These are phyloP conservation scores for Hemithea aestivaria DNA, from an alignment of 2,888 invertebrate species.

Conservation along the genomic window DNA sequence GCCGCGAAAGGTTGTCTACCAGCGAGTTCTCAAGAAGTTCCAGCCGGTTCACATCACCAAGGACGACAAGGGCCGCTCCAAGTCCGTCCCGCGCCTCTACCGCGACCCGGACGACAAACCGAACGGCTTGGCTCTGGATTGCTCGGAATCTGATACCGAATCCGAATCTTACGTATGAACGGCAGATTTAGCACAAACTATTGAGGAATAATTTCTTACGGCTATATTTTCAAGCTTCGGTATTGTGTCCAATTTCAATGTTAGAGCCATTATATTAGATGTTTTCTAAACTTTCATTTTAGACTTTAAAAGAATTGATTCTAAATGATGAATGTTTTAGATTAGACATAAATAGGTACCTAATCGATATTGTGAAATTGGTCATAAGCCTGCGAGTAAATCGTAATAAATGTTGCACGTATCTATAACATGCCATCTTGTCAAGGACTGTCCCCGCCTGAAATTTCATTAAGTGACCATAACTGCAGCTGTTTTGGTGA, in stretches of 20 bases:
- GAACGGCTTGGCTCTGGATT: slow-evolving; percentile 63
- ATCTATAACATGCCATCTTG: slow-evolving; percentile 23
- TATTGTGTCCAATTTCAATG: no score
- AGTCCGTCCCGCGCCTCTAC: slow-evolving; percentile 70
- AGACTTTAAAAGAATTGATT: no score
- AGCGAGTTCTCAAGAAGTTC: slow-evolving; percentile 78
- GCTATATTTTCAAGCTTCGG: slow-evolving; percentile 20
- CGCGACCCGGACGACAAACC: slow-evolving; percentile 43
- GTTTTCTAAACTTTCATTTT: no score
- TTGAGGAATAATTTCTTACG: slow-evolving; percentile 9
- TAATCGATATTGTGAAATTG: slow-evolving; percentile 32
- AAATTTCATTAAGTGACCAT: slow-evolving; percentile 68
- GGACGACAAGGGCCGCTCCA: slow-evolving; percentile 74
- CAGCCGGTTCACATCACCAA: slow-evolving; percentile 82
- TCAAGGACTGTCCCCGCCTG: slow-evolving; percentile 61
- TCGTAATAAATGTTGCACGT: slow-evolving; percentile 19
- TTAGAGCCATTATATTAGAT: no score
- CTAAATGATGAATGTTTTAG: no score
- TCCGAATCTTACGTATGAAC: slow-evolving; percentile 72
- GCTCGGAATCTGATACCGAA: slow-evolving; percentile 73
- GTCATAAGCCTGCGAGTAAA: slow-evolving; percentile 17
- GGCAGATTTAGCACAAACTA: slow-evolving; percentile 19
- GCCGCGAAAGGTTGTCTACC: slow-evolving; percentile 75
- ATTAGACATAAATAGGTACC: no score
- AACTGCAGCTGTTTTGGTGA: slow-evolving; percentile 75